phyloP scores from a whole-genome alignment of 2,113 vertebrate species.

The Fregetta grallaria region DNA sequence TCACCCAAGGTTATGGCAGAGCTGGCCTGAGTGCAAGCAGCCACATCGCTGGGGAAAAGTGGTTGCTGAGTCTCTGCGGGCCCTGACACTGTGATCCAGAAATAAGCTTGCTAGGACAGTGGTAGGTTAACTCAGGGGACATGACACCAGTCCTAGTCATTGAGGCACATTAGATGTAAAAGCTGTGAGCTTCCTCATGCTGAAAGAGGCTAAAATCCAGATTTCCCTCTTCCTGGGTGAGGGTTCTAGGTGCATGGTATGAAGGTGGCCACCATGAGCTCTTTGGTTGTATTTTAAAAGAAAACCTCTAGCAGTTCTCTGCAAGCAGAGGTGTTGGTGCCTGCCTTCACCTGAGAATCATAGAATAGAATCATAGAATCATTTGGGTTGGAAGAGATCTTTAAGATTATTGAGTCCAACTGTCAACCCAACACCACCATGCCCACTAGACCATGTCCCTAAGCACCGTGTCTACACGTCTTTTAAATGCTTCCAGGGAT shows the following conservation, averaged over 20 bases:
- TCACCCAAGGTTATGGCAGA: not conserved
- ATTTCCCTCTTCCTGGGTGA: not conserved
- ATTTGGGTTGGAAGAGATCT: too few species aligned
- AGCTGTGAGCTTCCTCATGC: not conserved
- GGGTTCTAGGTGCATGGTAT: not conserved
- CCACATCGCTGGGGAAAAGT: not conserved
- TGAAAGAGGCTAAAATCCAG: not conserved
- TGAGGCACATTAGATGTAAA: not conserved
- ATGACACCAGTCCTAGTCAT: not conserved
- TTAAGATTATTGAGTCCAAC: too few species aligned
- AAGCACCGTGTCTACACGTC: too few species aligned
- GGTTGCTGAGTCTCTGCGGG: not conserved
- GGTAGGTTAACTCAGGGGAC: not conserved
- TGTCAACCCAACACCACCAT: too few species aligned
- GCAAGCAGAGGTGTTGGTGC: not conserved
- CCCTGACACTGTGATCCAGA: not conserved
- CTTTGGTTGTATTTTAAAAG: not conserved
- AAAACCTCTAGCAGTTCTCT: not conserved
- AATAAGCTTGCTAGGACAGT: not conserved
- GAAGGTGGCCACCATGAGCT: not conserved
- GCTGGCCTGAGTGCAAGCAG: not conserved
- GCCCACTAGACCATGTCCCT: too few species aligned
- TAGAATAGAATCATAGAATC: not conserved
- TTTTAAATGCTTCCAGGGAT: too few species aligned
- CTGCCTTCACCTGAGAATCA: not conserved